Percentiles rank a stretch among this genome's conserved stretches.
These are phyloP conservation scores for Sclerurus mexicanus DNA, from an alignment of 2,113 vertebrate species.

Conservation along the genomic window DNA sequence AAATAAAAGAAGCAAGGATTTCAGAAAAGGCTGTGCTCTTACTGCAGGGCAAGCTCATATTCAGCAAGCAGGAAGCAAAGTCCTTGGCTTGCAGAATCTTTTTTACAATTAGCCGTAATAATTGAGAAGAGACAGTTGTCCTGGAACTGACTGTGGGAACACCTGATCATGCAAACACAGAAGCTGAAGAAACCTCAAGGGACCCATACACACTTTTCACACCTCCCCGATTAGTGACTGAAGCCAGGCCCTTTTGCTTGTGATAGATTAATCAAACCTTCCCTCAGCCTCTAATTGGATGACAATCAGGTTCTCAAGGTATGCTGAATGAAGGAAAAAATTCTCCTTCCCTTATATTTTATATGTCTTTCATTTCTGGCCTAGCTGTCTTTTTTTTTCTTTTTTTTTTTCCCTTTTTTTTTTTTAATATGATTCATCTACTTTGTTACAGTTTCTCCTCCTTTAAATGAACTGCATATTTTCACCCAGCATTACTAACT, in stretches of 20 bases:
- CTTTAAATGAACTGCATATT: conserved; percentile 69
- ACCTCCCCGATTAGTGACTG: conserved; percentile 68
- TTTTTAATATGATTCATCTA: conserved; percentile 50
- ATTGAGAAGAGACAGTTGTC: conserved; percentile 63
- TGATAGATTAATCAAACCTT: conserved; percentile 77
- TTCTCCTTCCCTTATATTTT: conserved; percentile 42
- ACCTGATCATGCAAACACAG: conserved; percentile 60
- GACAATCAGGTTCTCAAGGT: conserved; percentile 72
- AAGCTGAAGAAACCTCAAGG: conserved; percentile 58
- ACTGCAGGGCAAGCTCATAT: not conserved
- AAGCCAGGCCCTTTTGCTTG: conserved; percentile 63
- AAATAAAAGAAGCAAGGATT: not conserved
- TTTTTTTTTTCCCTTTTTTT: not conserved
- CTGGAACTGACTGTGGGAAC: conserved; percentile 49
- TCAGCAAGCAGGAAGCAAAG: not conserved
- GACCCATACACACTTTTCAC: conserved; percentile 56
- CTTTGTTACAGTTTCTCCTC: conserved; percentile 42
- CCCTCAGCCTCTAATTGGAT: conserved; percentile 75
- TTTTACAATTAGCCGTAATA: conserved; percentile 66
- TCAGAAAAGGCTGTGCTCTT: not conserved
- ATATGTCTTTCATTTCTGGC: conserved; percentile 50
- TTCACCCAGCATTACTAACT: conserved; percentile 58
- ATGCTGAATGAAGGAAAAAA: conserved; percentile 43
- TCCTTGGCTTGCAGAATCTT: not conserved
- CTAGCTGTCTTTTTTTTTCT: not conserved